Evolutionary conservation across 1,140 invertebrate species (phyloP), one percentile per base, ranked within the genome.

Genomic region (Dolichoris vasculosae): DNA sequence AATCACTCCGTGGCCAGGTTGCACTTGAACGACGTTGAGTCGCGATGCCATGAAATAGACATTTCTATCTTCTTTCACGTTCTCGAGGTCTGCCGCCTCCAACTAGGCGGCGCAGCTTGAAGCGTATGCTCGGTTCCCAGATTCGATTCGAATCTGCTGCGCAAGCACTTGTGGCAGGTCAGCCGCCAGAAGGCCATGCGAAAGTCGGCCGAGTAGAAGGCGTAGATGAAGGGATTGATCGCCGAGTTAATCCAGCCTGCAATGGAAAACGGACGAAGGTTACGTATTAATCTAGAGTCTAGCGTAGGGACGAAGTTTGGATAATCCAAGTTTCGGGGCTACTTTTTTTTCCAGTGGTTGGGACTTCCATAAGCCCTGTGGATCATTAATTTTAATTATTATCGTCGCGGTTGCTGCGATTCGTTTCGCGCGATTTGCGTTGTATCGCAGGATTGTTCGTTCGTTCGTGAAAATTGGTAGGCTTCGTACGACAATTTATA

Each of bases 211-310:
- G 97, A 97, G 90, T 97, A 97, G 89, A 97, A 97, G 23, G 97
- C 97, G 89, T 97, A 97, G 88, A 97, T 97, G 89, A 97, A 97
- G 0, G 97, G 97, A 92, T 97, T 97, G 76, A 97, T 97, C 2
- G 96, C 96, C 11, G 97, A 98, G 92, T 99, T 99, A 77, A 98
- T 95, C 96, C 98, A 98, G 6, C 96, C 94, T 94, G 86, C 75
- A 91, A 78, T 46, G 30, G n/a, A 80, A 80, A 46, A 17, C 26
- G 26, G 9, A 63, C 35, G 20, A 40, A 35, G 51, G 8, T 35
- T 73, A n/a, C 3, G 11, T 32, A 0, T 51, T 77, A 46, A 75
- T 59, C 55, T 26, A 59, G 0, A n/a, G n/a, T n/a, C n/a, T n/a
- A n/a, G n/a, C n/a, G n/a, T n/a, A n/a, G n/a, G n/a, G n/a, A n/a